phyloP scores from a whole-genome alignment of 1,140 invertebrate species.

The Aporrectodea caliginosa region DNA sequence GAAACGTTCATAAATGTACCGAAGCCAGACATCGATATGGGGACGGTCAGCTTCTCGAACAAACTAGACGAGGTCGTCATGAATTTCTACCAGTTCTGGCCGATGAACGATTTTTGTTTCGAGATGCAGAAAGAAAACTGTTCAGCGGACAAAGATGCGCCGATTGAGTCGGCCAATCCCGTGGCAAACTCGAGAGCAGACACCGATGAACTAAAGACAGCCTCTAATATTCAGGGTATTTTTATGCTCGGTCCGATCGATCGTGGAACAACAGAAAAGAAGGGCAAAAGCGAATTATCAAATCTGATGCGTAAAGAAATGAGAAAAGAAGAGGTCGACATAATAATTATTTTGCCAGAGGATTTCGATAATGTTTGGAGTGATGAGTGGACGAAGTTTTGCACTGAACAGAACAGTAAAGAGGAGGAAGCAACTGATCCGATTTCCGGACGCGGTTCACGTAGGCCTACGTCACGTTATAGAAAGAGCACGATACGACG shows the following conservation, averaged over 20 bases:
- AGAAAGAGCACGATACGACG: no score
- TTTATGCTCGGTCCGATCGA: no score
- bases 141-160: neutral
- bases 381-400: neutral
- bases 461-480: no score
- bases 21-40: conserved; percentile 38
- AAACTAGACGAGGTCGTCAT: conserved; percentile 52
- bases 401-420: neutral
- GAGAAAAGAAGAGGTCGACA: neutral
- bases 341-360: neutral
- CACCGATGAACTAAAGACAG: no score
- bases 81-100: conserved; percentile 52
- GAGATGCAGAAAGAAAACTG: conserved; percentile 10
- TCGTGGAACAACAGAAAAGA: no score
- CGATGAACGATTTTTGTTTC: conserved; percentile 37
- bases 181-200: no score
- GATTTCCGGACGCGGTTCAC: no score
- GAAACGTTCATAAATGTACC: conserved; percentile 33
- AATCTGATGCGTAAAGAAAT: neutral
- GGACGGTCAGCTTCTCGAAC: conserved; percentile 48
- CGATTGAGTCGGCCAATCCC: no score
- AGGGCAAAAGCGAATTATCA: neutral
- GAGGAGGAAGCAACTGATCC: no score
- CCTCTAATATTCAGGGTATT: no score
- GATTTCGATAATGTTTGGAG: neutral